Evolutionary conservation across 2,113 vertebrate genomes (phyloP).

Genomic region (Chloebia gouldiae): DNA sequence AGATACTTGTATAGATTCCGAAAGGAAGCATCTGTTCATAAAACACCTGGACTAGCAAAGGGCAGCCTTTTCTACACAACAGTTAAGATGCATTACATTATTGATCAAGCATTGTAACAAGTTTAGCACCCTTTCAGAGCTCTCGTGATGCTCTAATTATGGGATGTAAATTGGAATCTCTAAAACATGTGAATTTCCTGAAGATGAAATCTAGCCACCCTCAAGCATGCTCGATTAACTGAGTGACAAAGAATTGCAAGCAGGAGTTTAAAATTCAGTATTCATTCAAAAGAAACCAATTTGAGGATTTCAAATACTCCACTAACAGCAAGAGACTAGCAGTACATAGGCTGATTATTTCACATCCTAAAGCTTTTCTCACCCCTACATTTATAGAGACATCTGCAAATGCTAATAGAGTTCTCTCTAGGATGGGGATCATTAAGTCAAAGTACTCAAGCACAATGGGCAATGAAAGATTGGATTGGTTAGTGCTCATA

Average conservation of each 20-base stretch:
- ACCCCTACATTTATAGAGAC: constrained; percentile 54
- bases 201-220: constrained; percentile 28
- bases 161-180: constrained; percentile 22
- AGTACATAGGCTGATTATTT: constrained; percentile 60
- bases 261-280: constrained; percentile 41
- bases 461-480: constrained; percentile 71
- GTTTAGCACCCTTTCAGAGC: neutral
- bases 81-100: neutral
- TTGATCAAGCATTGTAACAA: constrained; percentile 33
- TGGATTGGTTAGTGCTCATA: constrained; percentile 59
- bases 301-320: constrained; percentile 54
- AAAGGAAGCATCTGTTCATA: neutral
- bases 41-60: constrained; percentile 12
- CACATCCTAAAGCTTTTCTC: constrained; percentile 52
- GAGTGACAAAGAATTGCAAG: constrained; percentile 37
- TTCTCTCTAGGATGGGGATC: constrained; percentile 61
- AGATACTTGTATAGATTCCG: neutral
- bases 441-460: constrained; percentile 72
- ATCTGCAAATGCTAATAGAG: constrained; percentile 68
- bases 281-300: constrained; percentile 45
- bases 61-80: neutral
- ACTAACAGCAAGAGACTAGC: constrained; percentile 28
- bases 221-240: constrained; percentile 27
- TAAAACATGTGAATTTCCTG: constrained; percentile 23
- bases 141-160: constrained; percentile 7